Percentiles rank a stretch among this genome's conserved stretches.
phyloP scores from a whole-genome alignment of 1,140 invertebrate species.

The Tenebrio molitor region DNA sequence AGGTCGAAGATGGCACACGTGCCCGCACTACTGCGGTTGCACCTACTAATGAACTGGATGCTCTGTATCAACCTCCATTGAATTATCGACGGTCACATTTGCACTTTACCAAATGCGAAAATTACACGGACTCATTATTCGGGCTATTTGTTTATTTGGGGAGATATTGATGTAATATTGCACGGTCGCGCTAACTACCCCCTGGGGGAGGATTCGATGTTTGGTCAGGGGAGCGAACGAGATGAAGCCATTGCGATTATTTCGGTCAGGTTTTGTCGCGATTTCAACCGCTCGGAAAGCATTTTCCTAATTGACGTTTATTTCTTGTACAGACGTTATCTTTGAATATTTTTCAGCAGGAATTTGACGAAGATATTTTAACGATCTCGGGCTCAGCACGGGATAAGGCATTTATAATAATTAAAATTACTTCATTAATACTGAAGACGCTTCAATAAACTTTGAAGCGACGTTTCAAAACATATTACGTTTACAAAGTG shows the following conservation, averaged over 20 bases:
- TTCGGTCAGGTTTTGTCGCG: slow-evolving; percentile 8
- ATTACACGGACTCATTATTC: slow-evolving; percentile 32
- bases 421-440: no score
- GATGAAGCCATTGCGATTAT: slow-evolving; percentile 10
- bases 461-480: no score
- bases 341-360: background rate
- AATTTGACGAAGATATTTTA: background rate
- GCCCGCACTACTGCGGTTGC: slow-evolving; percentile 38
- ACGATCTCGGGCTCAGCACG: no score
- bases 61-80: slow-evolving; percentile 19
- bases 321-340: background rate
- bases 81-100: slow-evolving; percentile 39
- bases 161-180: slow-evolving; percentile 40
- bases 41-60: slow-evolving; percentile 40
- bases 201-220: background rate
- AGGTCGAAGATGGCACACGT: slow-evolving; percentile 44
- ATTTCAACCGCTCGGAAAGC: slow-evolving; percentile 20
- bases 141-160: slow-evolving; percentile 29
- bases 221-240: slow-evolving; percentile 5
- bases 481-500: no score
- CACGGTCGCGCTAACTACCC: slow-evolving; percentile 13
- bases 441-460: no score
- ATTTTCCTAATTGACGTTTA: slow-evolving; percentile 4
- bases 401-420: no score
- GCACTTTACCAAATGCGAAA: slow-evolving; percentile 25